A percentile compares a stretch with the other conserved stretches of the same genome.
Evolutionary conservation across 2,888 invertebrate species (phyloP).

Genomic region (Calliphora vomitoria): DNA sequence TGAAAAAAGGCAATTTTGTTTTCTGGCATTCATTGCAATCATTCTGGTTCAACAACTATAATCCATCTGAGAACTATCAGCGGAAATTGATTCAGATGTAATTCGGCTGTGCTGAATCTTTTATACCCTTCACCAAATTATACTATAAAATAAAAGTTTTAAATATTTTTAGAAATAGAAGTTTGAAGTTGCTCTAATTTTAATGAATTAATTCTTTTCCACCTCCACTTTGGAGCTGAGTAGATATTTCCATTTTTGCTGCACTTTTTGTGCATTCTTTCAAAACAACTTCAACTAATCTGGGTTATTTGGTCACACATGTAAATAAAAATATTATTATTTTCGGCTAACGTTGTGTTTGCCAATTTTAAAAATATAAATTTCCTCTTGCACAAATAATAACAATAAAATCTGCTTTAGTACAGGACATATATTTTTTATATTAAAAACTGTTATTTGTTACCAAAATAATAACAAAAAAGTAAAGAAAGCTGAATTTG

Average conservation of each 20-base stretch:
- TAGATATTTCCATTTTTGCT: neutral
- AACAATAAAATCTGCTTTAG: constrained; percentile 11
- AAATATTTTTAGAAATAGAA: too few relatives aligned
- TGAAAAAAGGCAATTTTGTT: too few relatives aligned
- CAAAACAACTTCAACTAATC: neutral
- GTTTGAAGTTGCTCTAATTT: neutral
- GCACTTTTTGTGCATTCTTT: neutral
- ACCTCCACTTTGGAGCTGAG: neutral
- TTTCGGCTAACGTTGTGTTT: constrained; percentile 52
- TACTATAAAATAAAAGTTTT: too few relatives aligned
- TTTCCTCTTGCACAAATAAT: constrained; percentile 16
- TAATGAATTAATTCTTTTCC: neutral
- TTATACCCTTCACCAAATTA: too few relatives aligned
- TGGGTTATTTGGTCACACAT: constrained; percentile 67
- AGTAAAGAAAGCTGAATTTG: neutral
- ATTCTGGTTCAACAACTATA: too few relatives aligned
- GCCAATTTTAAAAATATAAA: constrained; percentile 57
- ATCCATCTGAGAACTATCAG: too few relatives aligned
- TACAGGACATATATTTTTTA: constrained; percentile 10
- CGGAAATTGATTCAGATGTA: too few relatives aligned
- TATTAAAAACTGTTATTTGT: constrained; percentile 17
- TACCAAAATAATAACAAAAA: neutral
- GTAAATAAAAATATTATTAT: constrained; percentile 63
- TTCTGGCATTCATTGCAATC: too few relatives aligned
- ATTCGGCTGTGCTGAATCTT: too few relatives aligned